Evolutionary conservation across 2,113 vertebrate genomes (phyloP).

Genomic region (Hoplias malabaricus): DNA sequence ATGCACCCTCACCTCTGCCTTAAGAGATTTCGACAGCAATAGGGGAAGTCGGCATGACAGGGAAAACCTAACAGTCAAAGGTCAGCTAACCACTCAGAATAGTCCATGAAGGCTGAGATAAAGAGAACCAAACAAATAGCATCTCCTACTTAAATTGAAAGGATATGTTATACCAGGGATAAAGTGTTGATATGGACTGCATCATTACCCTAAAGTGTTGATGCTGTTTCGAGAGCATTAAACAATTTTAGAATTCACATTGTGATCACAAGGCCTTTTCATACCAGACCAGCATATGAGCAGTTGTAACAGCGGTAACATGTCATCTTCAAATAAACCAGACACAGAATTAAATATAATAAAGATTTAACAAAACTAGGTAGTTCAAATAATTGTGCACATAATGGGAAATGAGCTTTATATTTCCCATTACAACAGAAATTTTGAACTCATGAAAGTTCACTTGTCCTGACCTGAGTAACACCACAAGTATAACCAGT

Average conservation of each 20-base stretch:
- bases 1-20: slow-evolving; percentile 45
- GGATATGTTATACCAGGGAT: not conserved
- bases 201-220: slow-evolving; percentile 5
- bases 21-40: slow-evolving; percentile 54
- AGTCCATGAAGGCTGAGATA: slow-evolving; percentile 33
- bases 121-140: slow-evolving; percentile 24
- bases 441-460: slow-evolving; percentile 50
- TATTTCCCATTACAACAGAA: slow-evolving; percentile 1
- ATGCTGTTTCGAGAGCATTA: not conserved
- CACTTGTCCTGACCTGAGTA: slow-evolving; percentile 32
- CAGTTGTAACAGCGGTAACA: slow-evolving; percentile 12
- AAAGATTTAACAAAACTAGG: not conserved
- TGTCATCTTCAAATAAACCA: slow-evolving; percentile 33
- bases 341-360: slow-evolving; percentile 1
- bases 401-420: slow-evolving; percentile 41
- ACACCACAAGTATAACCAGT: slow-evolving; percentile 29
- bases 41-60: slow-evolving; percentile 43
- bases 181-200: slow-evolving; percentile 28
- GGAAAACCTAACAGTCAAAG: slow-evolving; percentile 41
- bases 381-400: slow-evolving; percentile 16
- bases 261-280: slow-evolving; percentile 12
- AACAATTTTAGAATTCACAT: not conserved
- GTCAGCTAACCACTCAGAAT: slow-evolving; percentile 37
- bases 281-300: slow-evolving; percentile 17
- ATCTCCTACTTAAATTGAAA: slow-evolving; percentile 1